phyloP scores from a whole-genome alignment of 2,113 vertebrate genomes.

The Oncorhynchus masou region DNA sequence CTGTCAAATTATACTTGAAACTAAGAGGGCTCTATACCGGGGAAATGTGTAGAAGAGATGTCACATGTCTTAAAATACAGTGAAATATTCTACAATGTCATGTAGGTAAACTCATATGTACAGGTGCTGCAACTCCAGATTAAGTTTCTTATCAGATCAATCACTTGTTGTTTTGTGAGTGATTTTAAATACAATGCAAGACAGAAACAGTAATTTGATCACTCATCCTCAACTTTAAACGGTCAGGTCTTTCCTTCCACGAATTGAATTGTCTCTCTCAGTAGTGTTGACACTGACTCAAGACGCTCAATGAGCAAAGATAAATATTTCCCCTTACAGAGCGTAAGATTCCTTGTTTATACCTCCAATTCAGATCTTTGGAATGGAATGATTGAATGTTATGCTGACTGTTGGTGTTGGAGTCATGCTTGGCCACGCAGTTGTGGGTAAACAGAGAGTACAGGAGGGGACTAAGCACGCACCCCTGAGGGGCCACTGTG shows the following conservation, averaged over 20 bases:
- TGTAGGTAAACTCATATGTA: slow-evolving; percentile 21
- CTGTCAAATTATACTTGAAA: neutral
- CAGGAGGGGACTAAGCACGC: no score
- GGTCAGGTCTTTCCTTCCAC: slow-evolving; percentile 53
- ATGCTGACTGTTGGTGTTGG: slow-evolving; percentile 33
- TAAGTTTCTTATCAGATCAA: no score
- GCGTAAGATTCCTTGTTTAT: slow-evolving; percentile 65
- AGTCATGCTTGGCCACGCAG: no score
- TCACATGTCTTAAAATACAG: neutral
- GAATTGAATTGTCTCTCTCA: slow-evolving; percentile 61
- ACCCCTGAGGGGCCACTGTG: no score
- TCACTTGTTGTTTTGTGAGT: no score
- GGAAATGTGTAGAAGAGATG: neutral
- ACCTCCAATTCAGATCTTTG: slow-evolving; percentile 60
- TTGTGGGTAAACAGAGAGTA: no score
- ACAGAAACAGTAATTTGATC: neutral
- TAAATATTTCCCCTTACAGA: slow-evolving; percentile 67
- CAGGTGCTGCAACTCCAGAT: slow-evolving; percentile 12
- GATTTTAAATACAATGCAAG: neutral
- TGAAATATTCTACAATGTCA: slow-evolving; percentile 15
- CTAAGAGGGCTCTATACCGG: neutral
- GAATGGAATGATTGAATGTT: slow-evolving; percentile 61
- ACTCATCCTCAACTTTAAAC: slow-evolving; percentile 34
- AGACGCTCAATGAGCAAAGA: slow-evolving; percentile 68
- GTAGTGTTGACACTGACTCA: slow-evolving; percentile 67